Evolutionary conservation across 2,797 vertebrate genomes (phyloP), one percentile per base, ranked within the genome.

Genomic region (Helicolenus hilgendorfi): DNA sequence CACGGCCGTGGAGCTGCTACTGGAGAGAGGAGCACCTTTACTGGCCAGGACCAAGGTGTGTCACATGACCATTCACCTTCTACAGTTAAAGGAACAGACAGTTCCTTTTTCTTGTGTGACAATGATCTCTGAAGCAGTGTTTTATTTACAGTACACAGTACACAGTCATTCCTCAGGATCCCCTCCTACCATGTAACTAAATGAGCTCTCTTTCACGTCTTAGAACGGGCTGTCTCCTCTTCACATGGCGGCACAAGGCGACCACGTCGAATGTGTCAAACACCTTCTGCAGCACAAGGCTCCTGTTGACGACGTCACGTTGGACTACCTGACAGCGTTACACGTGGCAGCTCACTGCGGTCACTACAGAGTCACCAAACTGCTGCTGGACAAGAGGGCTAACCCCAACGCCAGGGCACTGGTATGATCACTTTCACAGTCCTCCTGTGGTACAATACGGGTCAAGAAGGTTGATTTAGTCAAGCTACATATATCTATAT

Each of bases 291-390:
- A 99, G 91, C 98, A 99, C 96, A 98, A 98, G 94, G 99, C 99
- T 0, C 99, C 99, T 0, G 99, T 99, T 4, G 99, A 99, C 7
- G 99, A 99, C 0, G 99, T 99, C 89, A 99, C 99, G 0, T 71
- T 99, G 91, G 99, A 99, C 94, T 99, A 99, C 97, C 96, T 99
- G 96, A 99, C 99, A 0, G 98, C 99, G 0, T 95, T 99, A 4
- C 99, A 99, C 0, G 99, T 99, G 76, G 99, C 99, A 0, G 99
- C 99, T 0, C 99, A 99, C 96, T 99, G 99, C 0, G 99, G 99
- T 6, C 99, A 99, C 95, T 99, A 99, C 94, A 97, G 98, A 4
- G 99, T 99, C 84, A 99, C 99, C 95, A 99, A 99, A 72, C 98
- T 99, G 45, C 98, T 99, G 18, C 98, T 99, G 96, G 99, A 99